Evolutionary conservation across 2,797 vertebrate genomes (phyloP), one percentile per base, ranked within the genome.

Genomic region (Myoxocephalus aenaeus): DNA sequence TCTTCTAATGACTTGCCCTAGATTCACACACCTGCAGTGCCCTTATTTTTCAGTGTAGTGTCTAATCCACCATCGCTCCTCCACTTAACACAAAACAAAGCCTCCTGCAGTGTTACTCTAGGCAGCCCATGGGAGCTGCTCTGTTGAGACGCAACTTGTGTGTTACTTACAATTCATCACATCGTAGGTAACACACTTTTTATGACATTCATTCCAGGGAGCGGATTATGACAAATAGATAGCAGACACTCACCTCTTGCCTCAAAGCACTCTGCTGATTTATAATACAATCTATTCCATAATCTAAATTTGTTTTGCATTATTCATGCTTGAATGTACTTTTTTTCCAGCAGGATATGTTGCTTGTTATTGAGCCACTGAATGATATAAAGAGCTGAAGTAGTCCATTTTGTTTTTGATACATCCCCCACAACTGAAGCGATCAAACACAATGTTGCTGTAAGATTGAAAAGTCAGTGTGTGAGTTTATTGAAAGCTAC

Each of bases 21-120:
- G 84, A 91, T 93, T 93, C 79, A 59, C 78, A 77, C 87, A 93
- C 87, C 91, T 92, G 85, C 86, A 82, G 80, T 80, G 74, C 50
- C 77, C 69, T 82, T 90, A 63, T 90, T 93, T 84, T 83, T 86
- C 80, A 81, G 73, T 10, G 7, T 57, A 62, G 40, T 79, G 72
- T 87, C 80, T 85, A 84, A 91, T 87, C 86, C 73, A 18, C 68
- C 74, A 75, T 80, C 27, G 7, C 73, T 85, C 81, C 70, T 76
- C 75, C 78, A 73, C 82, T 82, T 88, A 86, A 83, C 72, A 82
- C 79, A 83, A 90, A 86, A 88, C 70, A 75, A 90, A 89, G 75
- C 82, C 65, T 87, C 79, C 79, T 67, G 32, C 81, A 56, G 70
- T 53, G 73, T 74, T 80, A 72, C 74, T 81, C 71, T 27, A 36